Evolutionary conservation across 1,140 invertebrate genomes (phyloP), one percentile per base, ranked within the genome.

Genomic region (Zaprionus gabonicus): DNA sequence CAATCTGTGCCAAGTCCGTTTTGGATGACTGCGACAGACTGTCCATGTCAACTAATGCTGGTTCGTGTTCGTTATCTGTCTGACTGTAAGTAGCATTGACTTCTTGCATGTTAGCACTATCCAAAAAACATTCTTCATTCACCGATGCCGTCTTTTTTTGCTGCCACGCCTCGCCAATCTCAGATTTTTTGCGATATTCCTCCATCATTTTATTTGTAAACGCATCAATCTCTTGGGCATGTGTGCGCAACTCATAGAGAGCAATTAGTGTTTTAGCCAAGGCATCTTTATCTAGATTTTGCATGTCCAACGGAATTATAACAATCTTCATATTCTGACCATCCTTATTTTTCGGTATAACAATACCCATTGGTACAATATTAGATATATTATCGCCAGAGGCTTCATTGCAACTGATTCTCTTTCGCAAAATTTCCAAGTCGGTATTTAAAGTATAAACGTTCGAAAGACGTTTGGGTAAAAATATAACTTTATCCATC

Each of bases 291-390:
- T 91, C 77, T 57, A 67, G 77, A 46, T 74, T 73, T 3, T 69
- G 56, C 4, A 91, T 13, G 25, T 92, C 85, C 4, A 92, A 15
- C 0, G 91, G 91, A 27, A 92, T 82, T 15, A 92, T 73, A 1
- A 92, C 78, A n/a, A 92, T 88, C 62, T 91, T 92, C 6, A 90
- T 53, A 10, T 90, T 59, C 20, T 69, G 69, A 5, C 77, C 79
- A 9, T 73, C 73, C 1, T 57, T 57, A 0, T 41, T 28, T 7
- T 88, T 76, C 0, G 85, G 82, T 1, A 82, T 67, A 1, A 90
- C 82, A n/a, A 90, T 20, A 1, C 85, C 85, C 13, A 90, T 57
- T 2, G 85, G 85, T 13, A 90, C 62, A 1, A 88, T 66, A 15
- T 36, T 62, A 0, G 41, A 0, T 1, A 25, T 15, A 36, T 31